Conservation (phyloP, 2,113 vertebrate species). For the Tichodroma muraria region DNA sequence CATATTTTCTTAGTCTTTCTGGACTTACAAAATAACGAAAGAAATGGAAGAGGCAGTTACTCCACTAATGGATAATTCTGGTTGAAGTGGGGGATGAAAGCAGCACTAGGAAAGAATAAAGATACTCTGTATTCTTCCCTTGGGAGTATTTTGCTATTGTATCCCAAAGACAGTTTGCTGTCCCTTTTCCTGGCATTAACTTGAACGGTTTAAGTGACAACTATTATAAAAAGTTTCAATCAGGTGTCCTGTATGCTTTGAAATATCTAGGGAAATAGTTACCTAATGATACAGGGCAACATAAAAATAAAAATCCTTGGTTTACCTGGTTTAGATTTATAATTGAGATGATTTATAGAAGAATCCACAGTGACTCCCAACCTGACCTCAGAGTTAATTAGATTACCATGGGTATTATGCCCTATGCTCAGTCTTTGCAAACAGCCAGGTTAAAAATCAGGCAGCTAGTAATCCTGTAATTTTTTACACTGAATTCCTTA, state of each 20-base stretch:
- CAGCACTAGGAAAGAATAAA: background rate
- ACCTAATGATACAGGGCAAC: constrained; percentile 39
- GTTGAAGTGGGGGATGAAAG: background rate
- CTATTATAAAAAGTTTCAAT: background rate
- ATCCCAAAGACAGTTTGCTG: background rate
- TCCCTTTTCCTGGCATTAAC: background rate
- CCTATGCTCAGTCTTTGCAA: background rate
- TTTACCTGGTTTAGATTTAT: constrained; percentile 56
- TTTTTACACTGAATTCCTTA: background rate
- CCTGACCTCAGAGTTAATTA: constrained; percentile 65
- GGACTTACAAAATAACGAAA: background rate
- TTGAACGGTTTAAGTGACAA: background rate
- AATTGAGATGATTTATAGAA: constrained; percentile 49
- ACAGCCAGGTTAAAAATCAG: background rate
- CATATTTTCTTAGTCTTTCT: background rate
- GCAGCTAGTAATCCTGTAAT: background rate
- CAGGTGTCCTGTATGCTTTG: background rate
- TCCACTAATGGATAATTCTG: background rate
- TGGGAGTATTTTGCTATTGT: background rate
- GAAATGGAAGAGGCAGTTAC: background rate
- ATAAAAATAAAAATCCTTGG: constrained; percentile 40
- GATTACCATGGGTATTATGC: constrained; percentile 2
- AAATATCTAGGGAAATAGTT: constrained; percentile 24
- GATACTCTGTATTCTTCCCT: background rate
- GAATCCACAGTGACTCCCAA: constrained; percentile 36